phyloP scores from a whole-genome alignment of 2,797 vertebrate species.

The Pachyuromys duprasi region DNA sequence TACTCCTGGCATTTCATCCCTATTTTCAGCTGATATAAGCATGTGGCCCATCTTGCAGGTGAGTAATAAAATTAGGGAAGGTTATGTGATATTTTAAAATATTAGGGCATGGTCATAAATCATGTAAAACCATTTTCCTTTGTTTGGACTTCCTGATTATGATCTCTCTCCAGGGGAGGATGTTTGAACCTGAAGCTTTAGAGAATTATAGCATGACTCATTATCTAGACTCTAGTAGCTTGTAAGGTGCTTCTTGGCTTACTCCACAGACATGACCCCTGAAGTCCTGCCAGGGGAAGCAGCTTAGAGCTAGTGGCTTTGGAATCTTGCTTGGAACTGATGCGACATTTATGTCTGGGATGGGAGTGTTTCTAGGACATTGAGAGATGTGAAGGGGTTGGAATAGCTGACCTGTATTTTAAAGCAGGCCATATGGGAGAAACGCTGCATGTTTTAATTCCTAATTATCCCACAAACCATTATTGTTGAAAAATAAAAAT shows the following conservation, averaged over 20 bases:
- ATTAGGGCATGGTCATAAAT: slow-evolving; percentile 74
- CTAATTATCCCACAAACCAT: slow-evolving; percentile 40
- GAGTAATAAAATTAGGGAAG: slow-evolving; percentile 73
- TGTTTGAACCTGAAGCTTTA: slow-evolving; percentile 28
- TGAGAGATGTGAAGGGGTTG: background rate
- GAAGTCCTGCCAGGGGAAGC: background rate
- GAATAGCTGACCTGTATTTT: background rate
- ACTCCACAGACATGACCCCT: background rate
- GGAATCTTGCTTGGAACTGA: background rate
- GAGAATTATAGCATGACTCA: background rate
- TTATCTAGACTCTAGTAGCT: background rate
- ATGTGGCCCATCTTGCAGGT: slow-evolving; percentile 62
- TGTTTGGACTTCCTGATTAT: slow-evolving; percentile 69
- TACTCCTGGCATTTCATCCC: slow-evolving; percentile 62
- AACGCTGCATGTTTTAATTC: background rate
- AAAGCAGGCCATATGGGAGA: background rate
- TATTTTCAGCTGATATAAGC: slow-evolving; percentile 78
- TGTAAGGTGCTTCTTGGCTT: background rate
- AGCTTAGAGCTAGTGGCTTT: background rate
- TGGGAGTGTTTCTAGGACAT: background rate
- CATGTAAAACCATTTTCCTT: slow-evolving; percentile 61
- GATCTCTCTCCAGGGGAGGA: slow-evolving; percentile 1
- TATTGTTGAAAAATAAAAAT: slow-evolving; percentile 55
- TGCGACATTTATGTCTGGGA: background rate
- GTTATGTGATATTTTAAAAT: slow-evolving; percentile 70